phyloP scores from a whole-genome alignment of 2,113 vertebrate species.

The Mustelus asterias region DNA sequence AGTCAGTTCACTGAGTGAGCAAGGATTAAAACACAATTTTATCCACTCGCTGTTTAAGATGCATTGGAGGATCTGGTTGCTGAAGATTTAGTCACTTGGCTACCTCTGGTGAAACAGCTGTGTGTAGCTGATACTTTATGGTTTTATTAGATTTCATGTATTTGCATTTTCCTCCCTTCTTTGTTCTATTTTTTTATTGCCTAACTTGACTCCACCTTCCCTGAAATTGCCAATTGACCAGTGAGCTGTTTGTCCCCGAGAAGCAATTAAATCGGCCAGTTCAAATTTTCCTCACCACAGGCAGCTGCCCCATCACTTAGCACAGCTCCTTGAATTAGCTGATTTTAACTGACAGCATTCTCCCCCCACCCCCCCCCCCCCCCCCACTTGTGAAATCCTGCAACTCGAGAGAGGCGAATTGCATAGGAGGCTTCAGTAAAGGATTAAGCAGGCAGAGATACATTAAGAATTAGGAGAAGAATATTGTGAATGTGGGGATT shows the following conservation, averaged over 20 bases:
- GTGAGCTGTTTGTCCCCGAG: neutral
- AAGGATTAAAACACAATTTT: neutral
- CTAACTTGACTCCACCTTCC: neutral
- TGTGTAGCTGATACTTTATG: neutral
- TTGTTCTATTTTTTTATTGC: neutral
- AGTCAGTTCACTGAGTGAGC: neutral
- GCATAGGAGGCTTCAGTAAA: too few relatives aligned
- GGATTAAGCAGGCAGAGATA: too few relatives aligned
- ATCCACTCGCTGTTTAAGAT: neutral
- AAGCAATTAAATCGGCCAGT: neutral
- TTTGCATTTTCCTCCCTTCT: neutral
- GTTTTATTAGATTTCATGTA: neutral
- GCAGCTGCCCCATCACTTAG: too few relatives aligned
- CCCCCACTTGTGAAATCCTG: neutral
- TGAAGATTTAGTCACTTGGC: too few relatives aligned
- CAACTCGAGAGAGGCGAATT: neutral
- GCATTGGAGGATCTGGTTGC: neutral
- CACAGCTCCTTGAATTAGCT: too few relatives aligned
- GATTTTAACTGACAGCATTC: too few relatives aligned
- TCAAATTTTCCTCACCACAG: neutral
- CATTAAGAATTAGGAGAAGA: too few relatives aligned
- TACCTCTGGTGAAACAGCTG: neutral
- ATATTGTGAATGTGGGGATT: too few relatives aligned
- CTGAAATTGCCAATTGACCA: neutral
- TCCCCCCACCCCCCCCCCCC: too few relatives aligned